A percentile compares a stretch with the other conserved stretches of the same genome.
phyloP scores from a whole-genome alignment of 2,113 vertebrate genomes.

The Malurus melanocephalus region DNA sequence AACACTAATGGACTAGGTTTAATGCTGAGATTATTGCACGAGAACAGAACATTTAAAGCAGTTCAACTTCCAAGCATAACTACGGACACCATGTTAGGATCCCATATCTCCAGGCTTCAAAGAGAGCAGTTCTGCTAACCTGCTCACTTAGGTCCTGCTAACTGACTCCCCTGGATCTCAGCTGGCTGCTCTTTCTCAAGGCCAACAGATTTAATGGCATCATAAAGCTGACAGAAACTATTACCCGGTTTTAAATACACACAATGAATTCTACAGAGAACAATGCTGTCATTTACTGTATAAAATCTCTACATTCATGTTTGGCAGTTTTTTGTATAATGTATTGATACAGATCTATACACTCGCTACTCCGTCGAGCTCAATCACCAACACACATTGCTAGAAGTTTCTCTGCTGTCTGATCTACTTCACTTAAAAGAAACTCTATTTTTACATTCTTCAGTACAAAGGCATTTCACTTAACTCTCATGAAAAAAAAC shows the following conservation, averaged over 20 bases:
- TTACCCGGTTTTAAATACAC: not conserved
- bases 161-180: not conserved
- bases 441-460: not conserved
- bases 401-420: not conserved
- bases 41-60: not conserved
- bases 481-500: not conserved
- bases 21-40: not conserved
- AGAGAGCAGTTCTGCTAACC: not conserved
- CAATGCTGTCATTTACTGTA: not conserved
- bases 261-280: not conserved
- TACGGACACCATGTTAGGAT: not conserved
- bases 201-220: not conserved
- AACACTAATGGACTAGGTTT: not conserved
- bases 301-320: not conserved
- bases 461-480: not conserved
- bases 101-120: not conserved
- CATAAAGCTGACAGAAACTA: constrained; percentile 3
- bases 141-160: not conserved
- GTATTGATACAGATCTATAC: not conserved
- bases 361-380: rapidly evolving
- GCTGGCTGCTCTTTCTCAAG: not conserved
- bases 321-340: not conserved
- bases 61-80: not conserved
- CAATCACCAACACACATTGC: not conserved
- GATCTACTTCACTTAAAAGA: not conserved